These are phyloP conservation scores for Spongilla lacustris DNA, from an alignment of 37 sponge, comb jelly and placozoan genomes.

Conservation along the genomic window DNA sequence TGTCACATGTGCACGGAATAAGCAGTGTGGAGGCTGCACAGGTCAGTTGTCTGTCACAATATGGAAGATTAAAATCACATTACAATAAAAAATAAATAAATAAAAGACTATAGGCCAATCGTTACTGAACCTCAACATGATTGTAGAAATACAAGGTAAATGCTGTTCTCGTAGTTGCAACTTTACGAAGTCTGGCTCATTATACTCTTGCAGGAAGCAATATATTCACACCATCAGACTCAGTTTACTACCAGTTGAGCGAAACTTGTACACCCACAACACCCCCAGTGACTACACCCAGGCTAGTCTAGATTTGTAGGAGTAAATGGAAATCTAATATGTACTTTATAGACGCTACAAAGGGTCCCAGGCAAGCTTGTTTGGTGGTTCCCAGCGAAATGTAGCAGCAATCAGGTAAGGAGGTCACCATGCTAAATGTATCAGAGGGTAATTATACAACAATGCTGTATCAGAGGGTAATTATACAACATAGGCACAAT, in stretches of 20 bases:
- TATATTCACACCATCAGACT: conserved; percentile 33
- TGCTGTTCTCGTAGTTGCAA: neutral
- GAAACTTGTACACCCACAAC: neutral
- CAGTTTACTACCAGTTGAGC: conserved; percentile 61
- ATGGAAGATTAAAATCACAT: neutral
- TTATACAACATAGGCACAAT: no score
- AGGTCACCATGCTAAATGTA: neutral
- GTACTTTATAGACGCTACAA: neutral
- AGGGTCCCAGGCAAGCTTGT: neutral
- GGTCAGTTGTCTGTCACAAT: conserved; percentile 25
- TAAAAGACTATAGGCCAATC: conserved; percentile 53
- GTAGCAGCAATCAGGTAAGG: neutral
- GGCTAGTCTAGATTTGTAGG: neutral
- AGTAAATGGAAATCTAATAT: neutral
- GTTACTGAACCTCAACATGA: conserved; percentile 48
- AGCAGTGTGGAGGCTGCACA: conserved; percentile 45
- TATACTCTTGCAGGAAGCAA: conserved; percentile 10
- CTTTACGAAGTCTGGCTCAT: neutral
- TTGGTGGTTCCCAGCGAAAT: neutral
- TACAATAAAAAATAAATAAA: no score
- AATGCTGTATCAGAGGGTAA: no score
- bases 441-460: no score
- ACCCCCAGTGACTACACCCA: neutral
- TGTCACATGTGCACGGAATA: conserved; percentile 66
- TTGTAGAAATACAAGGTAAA: conserved; percentile 58